Evolutionary conservation across 2,888 invertebrate genomes (phyloP).

Genomic region (Sphaerophoria taeniata): DNA sequence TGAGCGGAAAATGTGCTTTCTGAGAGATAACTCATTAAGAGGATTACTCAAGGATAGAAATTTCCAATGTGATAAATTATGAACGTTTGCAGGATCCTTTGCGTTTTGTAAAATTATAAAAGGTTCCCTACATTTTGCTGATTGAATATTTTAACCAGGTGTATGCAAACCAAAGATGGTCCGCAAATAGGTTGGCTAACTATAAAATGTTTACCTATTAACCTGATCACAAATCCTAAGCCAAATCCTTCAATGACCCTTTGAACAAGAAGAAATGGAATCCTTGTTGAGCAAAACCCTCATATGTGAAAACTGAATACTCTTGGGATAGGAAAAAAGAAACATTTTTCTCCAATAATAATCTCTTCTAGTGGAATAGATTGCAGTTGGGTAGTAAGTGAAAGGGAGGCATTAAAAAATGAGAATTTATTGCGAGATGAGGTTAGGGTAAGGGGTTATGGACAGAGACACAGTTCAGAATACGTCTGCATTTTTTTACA

Average conservation of each 20-base stretch:
- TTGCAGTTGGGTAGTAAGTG: conserved; percentile 33
- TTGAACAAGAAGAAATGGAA: conserved; percentile 21
- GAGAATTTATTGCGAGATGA: conserved; percentile 57
- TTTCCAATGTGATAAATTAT: too few relatives aligned
- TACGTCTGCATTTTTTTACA: conserved; percentile 60
- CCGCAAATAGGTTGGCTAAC: conserved; percentile 34
- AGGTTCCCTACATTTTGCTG: too few relatives aligned
- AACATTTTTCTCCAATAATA: conserved; percentile 10
- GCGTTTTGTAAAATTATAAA: too few relatives aligned
- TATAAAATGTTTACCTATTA: conserved; percentile 69
- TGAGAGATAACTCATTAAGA: too few relatives aligned
- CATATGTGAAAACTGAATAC: conserved; percentile 5
- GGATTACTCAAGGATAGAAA: too few relatives aligned
- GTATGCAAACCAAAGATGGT: conserved; percentile 38
- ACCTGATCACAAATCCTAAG: conserved; percentile 60
- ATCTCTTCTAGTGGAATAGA: conserved; percentile 31
- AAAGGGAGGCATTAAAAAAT: conserved; percentile 68
- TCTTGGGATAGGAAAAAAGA: not conserved
- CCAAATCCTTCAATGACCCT: conserved; percentile 62
- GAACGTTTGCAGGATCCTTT: too few relatives aligned
- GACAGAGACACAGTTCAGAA: conserved; percentile 34
- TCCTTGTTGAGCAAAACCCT: not conserved
- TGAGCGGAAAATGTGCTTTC: too few relatives aligned
- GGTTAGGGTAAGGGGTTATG: conserved; percentile 4
- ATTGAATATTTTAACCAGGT: too few relatives aligned